A percentile compares a stretch with the other conserved stretches of the same genome.
Conservation (phyloP, 2,113 vertebrate species). For the Saccopteryx leptura region DNA sequence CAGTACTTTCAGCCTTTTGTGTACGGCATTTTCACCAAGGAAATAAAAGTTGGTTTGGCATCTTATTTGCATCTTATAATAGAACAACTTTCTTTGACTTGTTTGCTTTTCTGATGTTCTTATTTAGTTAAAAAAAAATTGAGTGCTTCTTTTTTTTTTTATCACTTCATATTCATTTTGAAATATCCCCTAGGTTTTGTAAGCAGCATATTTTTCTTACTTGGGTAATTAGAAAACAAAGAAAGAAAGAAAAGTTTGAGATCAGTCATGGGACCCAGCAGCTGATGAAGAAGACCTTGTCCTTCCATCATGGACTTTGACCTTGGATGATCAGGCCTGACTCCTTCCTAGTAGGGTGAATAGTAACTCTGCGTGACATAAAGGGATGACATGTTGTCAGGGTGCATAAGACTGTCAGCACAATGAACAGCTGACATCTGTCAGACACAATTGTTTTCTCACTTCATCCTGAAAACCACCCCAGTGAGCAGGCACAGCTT, state of each 20-base stretch:
- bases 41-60: no score
- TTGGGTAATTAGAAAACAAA: neutral
- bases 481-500: neutral
- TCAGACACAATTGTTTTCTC: neutral
- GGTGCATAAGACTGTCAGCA: neutral
- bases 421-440: neutral
- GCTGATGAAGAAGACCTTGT: no score
- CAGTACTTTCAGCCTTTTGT: no score
- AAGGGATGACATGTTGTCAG: neutral
- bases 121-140: no score
- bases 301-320: neutral
- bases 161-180: no score
- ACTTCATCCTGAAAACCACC: neutral
- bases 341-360: neutral
- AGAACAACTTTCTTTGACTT: no score
- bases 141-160: no score
- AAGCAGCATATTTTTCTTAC: neutral
- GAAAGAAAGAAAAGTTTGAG: neutral
- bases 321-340: neutral
- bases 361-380: neutral
- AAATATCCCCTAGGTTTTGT: no score
- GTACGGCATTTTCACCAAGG: no score
- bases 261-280: neutral
- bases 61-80: no score
- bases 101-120: no score